Percentiles rank a stretch among this genome's conserved stretches.
Evolutionary conservation across 2,888 invertebrate genomes (phyloP).

Genomic region (Xylota segnis): DNA sequence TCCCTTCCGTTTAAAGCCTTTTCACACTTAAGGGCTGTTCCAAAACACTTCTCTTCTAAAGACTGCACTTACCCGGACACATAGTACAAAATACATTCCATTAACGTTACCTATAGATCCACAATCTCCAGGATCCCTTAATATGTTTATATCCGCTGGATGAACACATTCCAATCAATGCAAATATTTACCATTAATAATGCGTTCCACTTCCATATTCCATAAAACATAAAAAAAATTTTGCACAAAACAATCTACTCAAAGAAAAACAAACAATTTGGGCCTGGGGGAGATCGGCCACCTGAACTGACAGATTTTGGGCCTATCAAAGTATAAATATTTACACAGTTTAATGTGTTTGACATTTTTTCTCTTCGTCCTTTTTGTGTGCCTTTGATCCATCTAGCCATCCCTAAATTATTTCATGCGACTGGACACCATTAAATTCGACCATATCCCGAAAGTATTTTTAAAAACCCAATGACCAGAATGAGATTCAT

Average conservation of each 20-base stretch:
- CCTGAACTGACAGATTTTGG: conserved; percentile 54
- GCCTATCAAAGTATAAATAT: conserved; percentile 71
- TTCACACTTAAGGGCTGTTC: too few species aligned
- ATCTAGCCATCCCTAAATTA: conserved; percentile 53
- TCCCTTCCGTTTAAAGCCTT: too few species aligned
- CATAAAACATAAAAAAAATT: conserved; percentile 8
- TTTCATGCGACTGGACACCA: conserved; percentile 63
- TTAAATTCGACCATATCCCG: conserved; percentile 42
- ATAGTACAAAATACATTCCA: too few species aligned
- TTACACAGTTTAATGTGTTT: conserved; percentile 73
- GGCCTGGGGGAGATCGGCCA: neutral
- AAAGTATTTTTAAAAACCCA: conserved; percentile 24
- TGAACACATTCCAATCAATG: conserved; percentile 61
- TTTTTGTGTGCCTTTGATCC: conserved; percentile 45
- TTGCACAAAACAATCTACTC: conserved; percentile 17
- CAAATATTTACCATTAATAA: conserved; percentile 69
- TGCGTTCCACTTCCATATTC: conserved; percentile 37
- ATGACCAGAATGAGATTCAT: conserved; percentile 59
- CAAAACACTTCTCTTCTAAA: too few species aligned
- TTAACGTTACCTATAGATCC: too few species aligned
- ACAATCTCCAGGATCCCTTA: conserved; percentile 19
- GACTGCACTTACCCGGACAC: too few species aligned
- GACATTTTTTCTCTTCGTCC: conserved; percentile 28
- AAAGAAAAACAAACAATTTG: neutral
- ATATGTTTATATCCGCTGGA: conserved; percentile 29